Evolutionary conservation across 2,113 vertebrate genomes (phyloP), one percentile per base, ranked within the genome.

Genomic region (Caracal caracal): DNA sequence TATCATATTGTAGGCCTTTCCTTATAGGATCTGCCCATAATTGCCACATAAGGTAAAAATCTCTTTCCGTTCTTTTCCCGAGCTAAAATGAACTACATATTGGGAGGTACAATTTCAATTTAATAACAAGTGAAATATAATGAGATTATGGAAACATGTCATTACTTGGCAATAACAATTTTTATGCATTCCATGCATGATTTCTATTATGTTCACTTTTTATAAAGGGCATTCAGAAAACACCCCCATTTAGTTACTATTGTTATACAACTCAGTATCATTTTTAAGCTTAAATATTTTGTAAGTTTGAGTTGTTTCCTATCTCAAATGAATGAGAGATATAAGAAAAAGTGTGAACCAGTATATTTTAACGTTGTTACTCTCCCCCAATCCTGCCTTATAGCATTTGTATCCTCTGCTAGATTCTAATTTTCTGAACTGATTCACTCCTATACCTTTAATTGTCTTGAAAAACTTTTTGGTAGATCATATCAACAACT

Each of bases 211-310:
- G 5, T 26, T 94, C 8, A 35, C 15, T 66, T 83, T 92, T 79
- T 43, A 37, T 20, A 80, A 88, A 63, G n/a, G 30, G 13, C 6
- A 73, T 90, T 90, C 20, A 90, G 12, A 78, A 87, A 93, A 79
- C 5, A 66, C 2, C 10, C n/a, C 0, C 10, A 75, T 20, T 84
- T 43, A 43, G 5, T 90, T 65, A 53, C 78, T 71, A 78, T 49
- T 53, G 0, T 61, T 71, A 89, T n/a, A 16, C 4, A 53, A 53
- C 33, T 40, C 26, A 37, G 13, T 71, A 71, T 37, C 17, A 1
- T 83, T n/a, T 88, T 26, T 0, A 85, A 91, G 20, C 61, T 90
- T 80, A 75, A 88, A 66, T 84, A 47, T 63, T 93, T 93, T 90
- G 3, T 51, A 82, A 59, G 15, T 30, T 56, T n/a, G 5, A 76